A percentile compares a stretch with the other conserved stretches of the same genome.
Evolutionary conservation across 1,140 invertebrate genomes (phyloP).

Genomic region (Eriosoma lanigerum): DNA sequence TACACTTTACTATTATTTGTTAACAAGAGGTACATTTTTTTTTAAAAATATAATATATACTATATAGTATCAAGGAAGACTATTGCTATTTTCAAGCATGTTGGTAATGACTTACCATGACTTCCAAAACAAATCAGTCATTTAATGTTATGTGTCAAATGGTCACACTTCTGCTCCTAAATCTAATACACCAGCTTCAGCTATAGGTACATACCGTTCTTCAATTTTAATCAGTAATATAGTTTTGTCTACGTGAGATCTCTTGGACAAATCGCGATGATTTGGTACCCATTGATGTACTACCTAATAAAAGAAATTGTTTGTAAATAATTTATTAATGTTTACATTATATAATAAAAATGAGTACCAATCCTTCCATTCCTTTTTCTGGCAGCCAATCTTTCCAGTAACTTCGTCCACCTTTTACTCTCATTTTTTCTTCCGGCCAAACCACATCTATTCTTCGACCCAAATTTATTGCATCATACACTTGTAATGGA

Average conservation of each 20-base stretch:
- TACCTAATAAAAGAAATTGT: constrained; percentile 60
- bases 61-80: constrained; percentile 9
- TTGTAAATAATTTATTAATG: background rate
- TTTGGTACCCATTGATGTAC: constrained; percentile 90
- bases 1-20: background rate
- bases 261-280: constrained; percentile 78
- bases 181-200: constrained; percentile 82
- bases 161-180: constrained; percentile 67
- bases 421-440: constrained; percentile 79
- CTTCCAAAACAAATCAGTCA: constrained; percentile 31
- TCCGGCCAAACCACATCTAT: constrained; percentile 92
- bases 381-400: constrained; percentile 85
- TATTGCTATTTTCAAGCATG: background rate
- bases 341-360: background rate
- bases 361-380: constrained; percentile 80
- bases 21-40: constrained; percentile 6
- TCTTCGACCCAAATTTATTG: constrained; percentile 81
- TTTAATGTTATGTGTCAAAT: background rate
- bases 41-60: too few species aligned
- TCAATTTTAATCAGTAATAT: constrained; percentile 90
- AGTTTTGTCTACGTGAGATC: constrained; percentile 87
- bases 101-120: constrained; percentile 13
- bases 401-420: constrained; percentile 83
- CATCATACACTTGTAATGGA: constrained; percentile 80
- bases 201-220: constrained; percentile 89